Percentiles rank a stretch among this genome's conserved stretches.
These are phyloP conservation scores for Euplagia quadripunctaria DNA, from an alignment of 2,888 invertebrate genomes.

Conservation along the genomic window DNA sequence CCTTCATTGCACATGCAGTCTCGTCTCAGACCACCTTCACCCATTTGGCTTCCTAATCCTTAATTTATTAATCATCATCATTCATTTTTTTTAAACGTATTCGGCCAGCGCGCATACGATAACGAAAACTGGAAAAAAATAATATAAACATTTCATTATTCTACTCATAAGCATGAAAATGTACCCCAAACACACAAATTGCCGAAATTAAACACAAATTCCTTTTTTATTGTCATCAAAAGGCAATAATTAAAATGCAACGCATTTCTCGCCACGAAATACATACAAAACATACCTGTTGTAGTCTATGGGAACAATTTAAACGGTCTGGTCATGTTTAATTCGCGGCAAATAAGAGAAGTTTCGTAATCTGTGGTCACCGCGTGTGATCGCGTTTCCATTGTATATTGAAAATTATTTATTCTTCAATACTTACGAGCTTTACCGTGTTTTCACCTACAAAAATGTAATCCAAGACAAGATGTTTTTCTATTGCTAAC, in stretches of 20 bases:
- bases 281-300: conserved; percentile 35
- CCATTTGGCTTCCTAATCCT: too few species aligned
- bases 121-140: neutral
- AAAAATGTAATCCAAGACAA: too few species aligned
- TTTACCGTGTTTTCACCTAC: too few species aligned
- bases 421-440: too few species aligned
- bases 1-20: too few species aligned
- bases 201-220: conserved; percentile 36
- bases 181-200: conserved; percentile 44
- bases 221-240: conserved; percentile 43
- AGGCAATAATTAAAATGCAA: conserved; percentile 42
- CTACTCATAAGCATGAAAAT: conserved; percentile 6
- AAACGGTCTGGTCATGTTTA: conserved; percentile 43
- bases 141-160: neutral
- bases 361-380: conserved; percentile 47
- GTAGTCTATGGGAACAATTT: conserved; percentile 50
- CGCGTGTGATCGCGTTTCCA: conserved; percentile 18
- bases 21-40: too few species aligned
- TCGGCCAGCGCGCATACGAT: too few species aligned
- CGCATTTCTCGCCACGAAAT: conserved; percentile 34
- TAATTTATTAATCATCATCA: too few species aligned
- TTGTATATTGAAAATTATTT: conserved; percentile 4
- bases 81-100: too few species aligned
- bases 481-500: too few species aligned
- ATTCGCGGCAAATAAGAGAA: conserved; percentile 47